phyloP scores from a whole-genome alignment of 2,888 invertebrate genomes.

The Ectemnius continuus region DNA sequence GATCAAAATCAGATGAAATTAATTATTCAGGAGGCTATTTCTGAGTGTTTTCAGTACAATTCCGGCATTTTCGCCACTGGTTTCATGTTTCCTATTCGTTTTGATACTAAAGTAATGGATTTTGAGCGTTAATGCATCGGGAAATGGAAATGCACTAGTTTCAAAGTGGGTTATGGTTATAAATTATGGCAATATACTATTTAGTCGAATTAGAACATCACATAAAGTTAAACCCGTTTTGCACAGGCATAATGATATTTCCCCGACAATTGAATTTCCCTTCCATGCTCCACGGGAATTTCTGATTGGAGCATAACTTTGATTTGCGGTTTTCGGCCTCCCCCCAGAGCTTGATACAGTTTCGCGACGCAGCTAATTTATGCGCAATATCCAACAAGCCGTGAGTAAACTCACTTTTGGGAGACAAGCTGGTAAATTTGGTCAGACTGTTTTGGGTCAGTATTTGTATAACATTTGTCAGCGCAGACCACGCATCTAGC shows the following conservation, averaged over 20 bases:
- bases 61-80: too few species aligned
- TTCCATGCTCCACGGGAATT: not conserved
- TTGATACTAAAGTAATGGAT: too few species aligned
- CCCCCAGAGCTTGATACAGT: not conserved
- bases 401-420: slow-evolving; percentile 23
- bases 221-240: not conserved
- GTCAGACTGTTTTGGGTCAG: slow-evolving; percentile 15
- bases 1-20: too few species aligned
- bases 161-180: too few species aligned
- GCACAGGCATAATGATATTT: not conserved
- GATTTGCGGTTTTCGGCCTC: slow-evolving; percentile 31
- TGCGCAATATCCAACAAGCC: slow-evolving; percentile 20
- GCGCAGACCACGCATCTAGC: slow-evolving; percentile 21
- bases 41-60: too few species aligned
- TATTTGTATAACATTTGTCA: slow-evolving; percentile 27
- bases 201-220: too few species aligned
- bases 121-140: too few species aligned
- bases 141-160: too few species aligned
- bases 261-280: not conserved
- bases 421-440: slow-evolving; percentile 27
- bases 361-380: slow-evolving; percentile 10
- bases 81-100: too few species aligned
- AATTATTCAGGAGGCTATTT: too few species aligned
- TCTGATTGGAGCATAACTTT: slow-evolving; percentile 13
- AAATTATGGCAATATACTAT: too few species aligned